Evolutionary conservation across 2,113 vertebrate species (phyloP), one percentile per base, ranked within the genome.

Genomic region (Charina bottae): DNA sequence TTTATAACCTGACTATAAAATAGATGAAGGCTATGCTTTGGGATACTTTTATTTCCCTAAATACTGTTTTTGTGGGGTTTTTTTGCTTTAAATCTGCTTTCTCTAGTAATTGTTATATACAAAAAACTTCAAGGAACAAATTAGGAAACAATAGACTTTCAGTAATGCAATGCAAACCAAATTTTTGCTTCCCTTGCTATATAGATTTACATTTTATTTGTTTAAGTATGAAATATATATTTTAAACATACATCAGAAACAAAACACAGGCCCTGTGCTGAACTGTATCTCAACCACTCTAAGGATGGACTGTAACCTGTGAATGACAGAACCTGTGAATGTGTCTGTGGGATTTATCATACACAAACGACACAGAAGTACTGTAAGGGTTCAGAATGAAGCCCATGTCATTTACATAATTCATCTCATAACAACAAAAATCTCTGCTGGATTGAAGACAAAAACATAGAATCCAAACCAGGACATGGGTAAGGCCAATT

Each of bases 1-100:
- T 95, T 94, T 92, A 93, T 88, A 90, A 11, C 1, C 92, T 33
- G 89, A 78, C 23, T 94, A 49, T 91, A 95, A 91, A 95, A 92
- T 28, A 96, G 19, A 94, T 93, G 26, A 94, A 89, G 86, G 54
- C 56, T 85, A n/a, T 96, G 62, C 59, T 91, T 64, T 95, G 94
- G 37, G 89, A 92, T 94, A 72, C 72, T 94, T 92, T 90, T 90
- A 46, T 87, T 94, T 94, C 86, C 90, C 49, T 37, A 92, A 72
- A 87, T 94, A 68, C 33, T 78, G 37, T 42, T 78, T 83, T 24
- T 53, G 49, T 85, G 83, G 78, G 91, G n/a, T n/a, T 53, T 91
- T 94, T 19, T 42, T 6, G 0, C 33, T 42, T 37, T 78, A 78
- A 78, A 1, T 88, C 26, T 90, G n/a, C 17, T 89, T 93, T 26